Evolutionary conservation across 2,797 vertebrate genomes (phyloP), one percentile per base, ranked within the genome.

Genomic region (Enteromius radiatus): DNA sequence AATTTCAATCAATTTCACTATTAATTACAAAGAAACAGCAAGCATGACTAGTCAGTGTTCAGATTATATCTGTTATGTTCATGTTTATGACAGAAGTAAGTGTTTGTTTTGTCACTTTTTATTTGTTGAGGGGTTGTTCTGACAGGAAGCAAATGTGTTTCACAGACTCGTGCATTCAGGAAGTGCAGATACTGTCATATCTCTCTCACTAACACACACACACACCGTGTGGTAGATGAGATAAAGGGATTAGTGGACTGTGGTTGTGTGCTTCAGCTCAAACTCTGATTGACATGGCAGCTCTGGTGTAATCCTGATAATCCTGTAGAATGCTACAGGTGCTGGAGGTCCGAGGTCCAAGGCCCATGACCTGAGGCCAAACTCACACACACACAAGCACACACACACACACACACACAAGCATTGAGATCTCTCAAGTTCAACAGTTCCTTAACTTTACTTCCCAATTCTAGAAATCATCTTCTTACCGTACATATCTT

Each of bases 241-340:
- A 94, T 94, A 94, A 93, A 85, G 90, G 92, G 90, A 91, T 95
- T 93, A 93, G 85, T 87, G 49, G 26, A 38, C 83, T 83, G 84
- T 71, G 49, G 63, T 78, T 78, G 70, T 69, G 73, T 87, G 89
- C 89, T 86, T 90, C 88, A 90, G 92, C 86, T 90, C 87, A 91
- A 92, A 90, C 90, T 91, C 91, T 93, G 92, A 93, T 90, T 92
- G 92, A 93, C 93, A 91, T 91, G 86, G 89, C 89, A 87, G 90
- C 91, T 91, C 90, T 89, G 87, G 84, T 79, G 87, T 93, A 94
- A 95, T 94, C 91, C 89, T 86, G 89, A 87, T 94, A 94, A 94
- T 94, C 94, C 89, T 86, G 83, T 81, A 88, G 88, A 89, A 89
- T 91, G 90, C 91, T 86, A 88, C 88, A 91, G 89, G 89, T 92